These are phyloP conservation scores for Cabera pusaria DNA, from an alignment of 2,888 invertebrate genomes.

Conservation along the genomic window DNA sequence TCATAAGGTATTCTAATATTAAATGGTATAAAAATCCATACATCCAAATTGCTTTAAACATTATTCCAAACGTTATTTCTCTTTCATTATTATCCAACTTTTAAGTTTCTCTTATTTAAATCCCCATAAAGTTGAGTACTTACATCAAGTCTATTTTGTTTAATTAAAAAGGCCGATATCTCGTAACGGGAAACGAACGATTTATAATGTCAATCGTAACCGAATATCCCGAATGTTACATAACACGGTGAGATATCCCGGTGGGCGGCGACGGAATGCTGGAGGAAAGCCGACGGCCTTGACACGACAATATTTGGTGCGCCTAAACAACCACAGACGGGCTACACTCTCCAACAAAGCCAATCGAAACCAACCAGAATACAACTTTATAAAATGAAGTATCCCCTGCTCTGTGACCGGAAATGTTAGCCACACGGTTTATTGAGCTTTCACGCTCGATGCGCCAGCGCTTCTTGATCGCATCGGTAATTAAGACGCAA, in stretches of 20 bases:
- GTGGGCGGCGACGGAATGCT: conserved; percentile 80
- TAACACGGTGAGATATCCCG: conserved; percentile 78
- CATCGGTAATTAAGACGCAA: conserved; percentile 64
- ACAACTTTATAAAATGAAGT: conserved; percentile 24
- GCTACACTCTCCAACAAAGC: conserved; percentile 27
- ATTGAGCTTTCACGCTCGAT: conserved; percentile 68
- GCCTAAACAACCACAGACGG: conserved; percentile 57
- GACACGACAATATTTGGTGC: conserved; percentile 78
- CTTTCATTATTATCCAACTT: too few relatives aligned
- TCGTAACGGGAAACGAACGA: conserved; percentile 42
- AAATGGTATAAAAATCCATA: too few relatives aligned
- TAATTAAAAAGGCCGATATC: conserved; percentile 28
- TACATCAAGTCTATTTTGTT: conserved; percentile 4
- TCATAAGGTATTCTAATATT: too few relatives aligned
- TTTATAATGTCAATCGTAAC: conserved; percentile 65
- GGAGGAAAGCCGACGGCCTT: conserved; percentile 81
- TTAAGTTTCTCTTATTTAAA: conserved; percentile 9
- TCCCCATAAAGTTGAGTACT: neutral
- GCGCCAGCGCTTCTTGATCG: conserved; percentile 62
- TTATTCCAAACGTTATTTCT: too few relatives aligned
- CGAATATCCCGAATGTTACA: conserved; percentile 70
- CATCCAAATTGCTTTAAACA: too few relatives aligned
- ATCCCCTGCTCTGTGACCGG: conserved; percentile 46
- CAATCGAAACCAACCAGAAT: conserved; percentile 34
- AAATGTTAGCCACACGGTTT: conserved; percentile 39